Evolutionary conservation across 2,888 invertebrate species (phyloP), one percentile per base, ranked within the genome.

Genomic region (Drosophila robusta): DNA sequence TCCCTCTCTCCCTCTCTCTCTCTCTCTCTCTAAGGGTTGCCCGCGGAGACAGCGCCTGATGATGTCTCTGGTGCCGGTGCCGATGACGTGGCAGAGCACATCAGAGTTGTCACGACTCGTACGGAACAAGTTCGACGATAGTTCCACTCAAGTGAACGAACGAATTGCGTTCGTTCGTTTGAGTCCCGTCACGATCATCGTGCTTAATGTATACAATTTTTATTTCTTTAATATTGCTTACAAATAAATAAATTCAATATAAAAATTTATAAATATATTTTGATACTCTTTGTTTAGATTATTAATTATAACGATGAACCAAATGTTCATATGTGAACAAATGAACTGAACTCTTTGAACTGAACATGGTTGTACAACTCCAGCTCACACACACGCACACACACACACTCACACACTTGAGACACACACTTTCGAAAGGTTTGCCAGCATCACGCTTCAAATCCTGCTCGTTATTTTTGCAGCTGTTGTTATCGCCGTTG

Each of bases 401-500:
- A 51, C 55, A 38, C 41, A 14, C 47, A n/a, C 39, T 38, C 44
- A 56, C 5, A 41, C 5, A 39, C 8, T 47, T 16, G 36, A 14
- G 4, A 38, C 24, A 16, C 9, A 8, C 42, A 44, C 16, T 50
- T 34, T 65, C 65, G 29, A 71, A 78, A 68, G 80, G 75, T 62
- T 77, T 61, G 68, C 62, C 70, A 70, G 73, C 66, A 66, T 60
- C 74, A 64, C 69, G 54, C 66, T 73, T 67, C 66, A 73, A 81
- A 70, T 70, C 67, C 61, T 56, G 62, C 72, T 72, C 63, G 68
- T 64, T 64, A 75, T 81, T 81, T 77, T 82, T 67, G 70, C 83
- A 83, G 86, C 86, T 83, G 83, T 78, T 73, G 66, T 76, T 74
- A 63, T 77, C 66, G 65, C 62, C n/a, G 74, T 70, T 67, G 70